Percentiles rank a stretch among this genome's conserved stretches.
phyloP scores from a whole-genome alignment of 1,140 invertebrate genomes.

The Theocolax elegans region DNA sequence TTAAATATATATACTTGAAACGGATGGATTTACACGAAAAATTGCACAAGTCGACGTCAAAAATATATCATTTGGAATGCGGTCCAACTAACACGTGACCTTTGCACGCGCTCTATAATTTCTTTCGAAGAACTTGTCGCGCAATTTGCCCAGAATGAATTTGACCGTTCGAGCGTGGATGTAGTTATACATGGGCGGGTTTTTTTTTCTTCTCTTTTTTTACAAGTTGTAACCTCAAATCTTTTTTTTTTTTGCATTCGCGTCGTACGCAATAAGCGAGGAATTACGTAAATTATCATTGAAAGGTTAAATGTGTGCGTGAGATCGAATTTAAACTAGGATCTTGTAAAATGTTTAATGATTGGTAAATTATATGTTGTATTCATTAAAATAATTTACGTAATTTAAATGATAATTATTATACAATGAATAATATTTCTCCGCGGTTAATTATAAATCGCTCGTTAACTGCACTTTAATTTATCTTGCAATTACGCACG shows the following conservation, averaged over 20 bases:
- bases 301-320: background rate
- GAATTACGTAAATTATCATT: background rate
- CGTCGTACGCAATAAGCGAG: background rate
- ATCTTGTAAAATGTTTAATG: background rate
- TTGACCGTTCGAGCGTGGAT: background rate
- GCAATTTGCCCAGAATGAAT: background rate
- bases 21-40: no score
- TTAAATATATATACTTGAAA: no score
- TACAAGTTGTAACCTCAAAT: background rate
- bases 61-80: no score
- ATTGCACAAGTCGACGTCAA: no score
- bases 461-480: no score
- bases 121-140: constrained; percentile 1
- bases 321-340: background rate
- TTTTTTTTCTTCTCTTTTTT: background rate
- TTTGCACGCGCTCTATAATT: no score
- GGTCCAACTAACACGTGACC: background rate
- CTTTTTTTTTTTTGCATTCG: background rate
- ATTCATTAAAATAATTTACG: no score
- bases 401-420: no score
- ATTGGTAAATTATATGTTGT: no score
- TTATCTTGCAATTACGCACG: no score
- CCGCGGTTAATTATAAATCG: no score
- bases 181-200: background rate
- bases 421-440: no score